These are phyloP conservation scores for Montipora efflorescens DNA, from an alignment of 64 coral and sea anemone species.

Conservation along the genomic window DNA sequence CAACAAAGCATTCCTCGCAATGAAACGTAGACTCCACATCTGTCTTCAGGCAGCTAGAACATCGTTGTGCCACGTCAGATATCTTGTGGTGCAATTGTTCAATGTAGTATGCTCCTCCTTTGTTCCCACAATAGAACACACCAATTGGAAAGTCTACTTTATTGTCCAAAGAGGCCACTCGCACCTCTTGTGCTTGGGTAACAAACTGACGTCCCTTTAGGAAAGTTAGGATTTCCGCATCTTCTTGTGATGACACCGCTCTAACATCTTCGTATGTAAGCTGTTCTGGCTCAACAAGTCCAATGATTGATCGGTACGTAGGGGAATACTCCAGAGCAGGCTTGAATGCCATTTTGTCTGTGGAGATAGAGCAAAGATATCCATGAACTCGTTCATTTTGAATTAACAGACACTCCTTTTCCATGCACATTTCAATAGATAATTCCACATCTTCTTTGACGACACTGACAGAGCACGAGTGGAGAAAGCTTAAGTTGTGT, in stretches of 20 bases:
- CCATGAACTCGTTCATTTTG: slow-evolving; percentile 13
- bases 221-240: background rate
- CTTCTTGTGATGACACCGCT: background rate
- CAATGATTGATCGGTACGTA: slow-evolving; percentile 12
- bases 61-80: slow-evolving; percentile 23
- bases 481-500: slow-evolving; percentile 51
- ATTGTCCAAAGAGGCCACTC: slow-evolving; percentile 5
- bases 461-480: background rate
- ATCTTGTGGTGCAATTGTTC: slow-evolving; percentile 42
- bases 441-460: slow-evolving; percentile 52
- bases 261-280: slow-evolving; percentile 33
- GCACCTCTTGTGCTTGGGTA: slow-evolving; percentile 42
- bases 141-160: background rate
- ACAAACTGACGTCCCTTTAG: slow-evolving; percentile 36
- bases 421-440: slow-evolving; percentile 53
- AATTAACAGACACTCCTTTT: slow-evolving; percentile 41
- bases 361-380: slow-evolving; percentile 56
- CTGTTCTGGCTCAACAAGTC: slow-evolving; percentile 47
- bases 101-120: slow-evolving; percentile 44
- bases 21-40: slow-evolving; percentile 43
- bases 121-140: slow-evolving; percentile 57
- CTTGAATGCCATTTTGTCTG: slow-evolving; percentile 49
- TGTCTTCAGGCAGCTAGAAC: slow-evolving; percentile 31
- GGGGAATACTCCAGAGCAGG: slow-evolving; percentile 56
- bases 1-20: slow-evolving; percentile 40